phyloP scores from a whole-genome alignment of 2,888 invertebrate species.

The Bimastos eiseni region DNA sequence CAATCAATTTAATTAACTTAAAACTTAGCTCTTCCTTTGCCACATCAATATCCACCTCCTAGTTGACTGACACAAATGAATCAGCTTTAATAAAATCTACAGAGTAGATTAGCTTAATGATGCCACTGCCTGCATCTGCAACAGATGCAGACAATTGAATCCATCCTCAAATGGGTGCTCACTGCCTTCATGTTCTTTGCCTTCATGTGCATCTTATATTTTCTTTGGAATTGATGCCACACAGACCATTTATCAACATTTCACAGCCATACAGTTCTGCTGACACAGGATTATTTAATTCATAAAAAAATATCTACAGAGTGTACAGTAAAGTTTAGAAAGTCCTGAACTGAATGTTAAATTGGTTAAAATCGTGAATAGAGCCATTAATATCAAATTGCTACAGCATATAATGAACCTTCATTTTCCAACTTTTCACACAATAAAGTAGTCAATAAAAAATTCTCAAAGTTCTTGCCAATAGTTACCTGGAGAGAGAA shows the following conservation, averaged over 20 bases:
- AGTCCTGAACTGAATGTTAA: too few relatives aligned
- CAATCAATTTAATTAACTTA: neutral
- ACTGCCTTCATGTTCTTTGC: neutral
- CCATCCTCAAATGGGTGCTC: neutral
- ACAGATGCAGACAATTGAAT: too few relatives aligned
- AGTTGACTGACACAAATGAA: neutral
- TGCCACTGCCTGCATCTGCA: too few relatives aligned
- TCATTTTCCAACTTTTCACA: neutral
- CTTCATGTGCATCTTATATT: neutral
- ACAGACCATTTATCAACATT: neutral
- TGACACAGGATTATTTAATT: neutral
- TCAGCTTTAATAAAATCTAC: neutral
- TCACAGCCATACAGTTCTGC: neutral
- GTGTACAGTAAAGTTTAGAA: neutral
- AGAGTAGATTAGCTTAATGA: neutral
- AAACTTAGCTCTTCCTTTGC: neutral
- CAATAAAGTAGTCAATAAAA: neutral
- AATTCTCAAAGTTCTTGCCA: neutral
- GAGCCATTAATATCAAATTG: neutral
- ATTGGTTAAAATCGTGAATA: neutral
- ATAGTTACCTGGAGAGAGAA: neutral
- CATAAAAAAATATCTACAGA: neutral
- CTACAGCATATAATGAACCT: neutral
- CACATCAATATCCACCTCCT: neutral
- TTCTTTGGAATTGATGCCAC: slow-evolving; percentile 13